Conservation (phyloP, 1,140 invertebrate genomes). For the Eumaeus atala region DNA sequence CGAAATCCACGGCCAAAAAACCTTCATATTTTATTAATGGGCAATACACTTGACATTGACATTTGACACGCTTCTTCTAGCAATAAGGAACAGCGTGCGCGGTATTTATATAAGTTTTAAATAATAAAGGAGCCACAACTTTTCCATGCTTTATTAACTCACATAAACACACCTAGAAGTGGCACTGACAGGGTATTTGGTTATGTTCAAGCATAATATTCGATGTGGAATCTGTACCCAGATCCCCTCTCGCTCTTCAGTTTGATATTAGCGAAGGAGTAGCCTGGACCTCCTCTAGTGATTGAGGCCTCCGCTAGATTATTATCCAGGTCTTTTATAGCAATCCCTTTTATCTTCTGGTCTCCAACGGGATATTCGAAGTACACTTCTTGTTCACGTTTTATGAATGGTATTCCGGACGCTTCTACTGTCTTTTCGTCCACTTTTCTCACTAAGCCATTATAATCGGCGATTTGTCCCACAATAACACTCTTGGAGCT, state of each 20-base stretch:
- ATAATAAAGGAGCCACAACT: too few species aligned
- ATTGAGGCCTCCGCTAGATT: conserved; percentile 42
- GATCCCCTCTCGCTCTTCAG: conserved; percentile 60
- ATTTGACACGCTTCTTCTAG: too few species aligned
- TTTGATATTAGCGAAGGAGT: conserved; percentile 51
- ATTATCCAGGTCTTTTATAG: conserved; percentile 37
- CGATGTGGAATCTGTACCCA: conserved; percentile 48
- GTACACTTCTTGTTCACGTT: conserved; percentile 43
- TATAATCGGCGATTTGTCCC: background rate
- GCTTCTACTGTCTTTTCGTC: conserved; percentile 41
- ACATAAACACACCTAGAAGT: too few species aligned
- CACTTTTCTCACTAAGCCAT: background rate
- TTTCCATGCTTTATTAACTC: too few species aligned
- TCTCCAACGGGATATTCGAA: conserved; percentile 54
- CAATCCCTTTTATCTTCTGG: conserved; percentile 61
- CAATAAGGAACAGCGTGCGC: too few species aligned
- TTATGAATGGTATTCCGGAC: conserved; percentile 35
- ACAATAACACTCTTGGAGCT: conserved; percentile 9
- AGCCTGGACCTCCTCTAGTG: conserved; percentile 58
- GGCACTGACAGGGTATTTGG: too few species aligned
- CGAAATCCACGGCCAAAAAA: too few species aligned
- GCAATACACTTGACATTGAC: too few species aligned
- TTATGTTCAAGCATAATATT: conserved; percentile 30
- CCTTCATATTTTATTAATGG: too few species aligned
- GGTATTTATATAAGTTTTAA: too few species aligned